Evolutionary conservation across 2,888 invertebrate species (phyloP), one percentile per base, ranked within the genome.

Genomic region (Hanleya hanleyi): DNA sequence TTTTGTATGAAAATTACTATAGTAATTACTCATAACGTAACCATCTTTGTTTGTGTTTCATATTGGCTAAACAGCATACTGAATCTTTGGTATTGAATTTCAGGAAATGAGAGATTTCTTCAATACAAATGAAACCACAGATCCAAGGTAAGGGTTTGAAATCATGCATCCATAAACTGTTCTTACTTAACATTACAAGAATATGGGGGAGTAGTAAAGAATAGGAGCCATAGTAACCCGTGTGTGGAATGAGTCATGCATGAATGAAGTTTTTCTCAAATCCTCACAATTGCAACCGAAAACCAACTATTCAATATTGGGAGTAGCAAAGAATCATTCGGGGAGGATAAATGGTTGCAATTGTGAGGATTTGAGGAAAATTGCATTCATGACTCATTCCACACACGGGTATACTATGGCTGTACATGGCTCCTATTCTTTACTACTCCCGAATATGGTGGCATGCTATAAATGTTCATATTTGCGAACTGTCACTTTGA

Each of bases 61-160:
- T n/a, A n/a, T n/a, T n/a, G 22, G 47, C 18, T 22, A 47, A 47
- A n/a, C 18, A 47, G 2, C 22, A n/a, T 47, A 47, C 22, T 4
- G 47, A 47, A 47, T 18, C 7, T 47, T 47, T 47, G 7, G 3
- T 47, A n/a, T 4, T 57, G 22, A 4, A 35, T 80, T 79, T 12
- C 78, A 87, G 84, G 84, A 85, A 73, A 91, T 92, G 80, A 86
- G 86, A 62, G 87, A 90, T 68, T 92, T 91, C 77, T 92, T 92
- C 83, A 91, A 92, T 75, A 83, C 95, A 95, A 91, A 90, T 81
- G 83, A 86, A 15, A 83, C 85, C 32, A 78, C 73, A 50, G 87
- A 88, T 71, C 67, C 75, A 64, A 84, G 80, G 85, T 84, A 72
- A 77, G 82, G 76, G 18, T 41, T 33, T 35, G 9, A 49, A 22